Evolutionary conservation across 92 coral and sea anemone species (phyloP), one percentile per base, ranked within the genome.

Genomic region (Porites rus): DNA sequence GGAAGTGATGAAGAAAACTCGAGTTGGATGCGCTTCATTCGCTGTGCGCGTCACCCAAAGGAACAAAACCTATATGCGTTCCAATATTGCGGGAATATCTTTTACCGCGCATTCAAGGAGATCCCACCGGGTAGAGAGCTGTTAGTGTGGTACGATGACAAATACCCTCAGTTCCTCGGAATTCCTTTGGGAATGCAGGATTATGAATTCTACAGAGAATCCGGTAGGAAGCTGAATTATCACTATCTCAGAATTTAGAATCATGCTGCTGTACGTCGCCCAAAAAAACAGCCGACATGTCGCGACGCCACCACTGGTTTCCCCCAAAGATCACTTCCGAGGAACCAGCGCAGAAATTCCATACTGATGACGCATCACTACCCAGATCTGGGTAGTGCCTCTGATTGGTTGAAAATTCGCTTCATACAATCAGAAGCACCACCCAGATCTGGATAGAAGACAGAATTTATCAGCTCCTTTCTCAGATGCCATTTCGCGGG

Each of bases 11-110:
- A 95, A 79, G 92, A 89, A 31, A 72, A 75, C 51, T 97, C 99
- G 12, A 97, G 99, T 18, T 97, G 99, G 99, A 97, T 97, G 99
- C 79, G 99, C 19, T 97, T 97, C 52, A 97, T 97, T 67, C 94
- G 94, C 72, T 97, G 99, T 62, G 98, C 99, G 17, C 95, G 99
- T 20, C 94, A 93, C 91, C 86, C 82, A 51, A 87, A 73, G 52
- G 99, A 97, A 67, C 99, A 97, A 83, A 97, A 97, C 89, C 87
- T 97, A 56, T 96, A 80, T 79, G 99, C 96, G 9, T 90, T 97
- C 69, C 99, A 97, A 84, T 97, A 92, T 79, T 90, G 94, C 28
- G 98, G 96, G 18, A 92, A 87, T 61, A 95, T 97, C 84, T 97
- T 91, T 92, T 97, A 97, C 89, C 94, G 98, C 17, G 99, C 98